Evolutionary conservation across 2,113 vertebrate species (phyloP).

Genomic region (Siniperca knerii): DNA sequence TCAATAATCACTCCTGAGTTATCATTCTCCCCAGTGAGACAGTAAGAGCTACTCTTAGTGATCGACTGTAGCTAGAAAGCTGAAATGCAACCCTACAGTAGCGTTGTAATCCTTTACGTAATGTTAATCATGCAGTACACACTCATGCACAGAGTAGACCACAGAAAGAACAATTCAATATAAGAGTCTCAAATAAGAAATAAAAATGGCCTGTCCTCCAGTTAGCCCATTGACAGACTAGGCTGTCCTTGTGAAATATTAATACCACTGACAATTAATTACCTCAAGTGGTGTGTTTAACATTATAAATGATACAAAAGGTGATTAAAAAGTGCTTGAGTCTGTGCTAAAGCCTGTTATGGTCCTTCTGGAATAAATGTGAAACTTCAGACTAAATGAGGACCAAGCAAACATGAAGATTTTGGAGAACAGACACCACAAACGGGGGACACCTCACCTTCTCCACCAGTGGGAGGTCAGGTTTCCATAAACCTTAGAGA

Average conservation of each 20-base stretch:
- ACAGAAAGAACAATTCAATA: slow-evolving; percentile 14
- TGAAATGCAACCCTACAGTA: slow-evolving; percentile 1
- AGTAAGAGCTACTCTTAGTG: not conserved
- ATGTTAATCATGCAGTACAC: slow-evolving; percentile 13
- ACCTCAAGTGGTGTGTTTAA: slow-evolving; percentile 41
- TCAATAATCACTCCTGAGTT: slow-evolving; percentile 43
- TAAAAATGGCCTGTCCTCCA: slow-evolving; percentile 23
- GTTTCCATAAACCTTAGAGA: slow-evolving; percentile 77
- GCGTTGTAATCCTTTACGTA: slow-evolving; percentile 25
- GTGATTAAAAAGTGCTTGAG: not conserved
- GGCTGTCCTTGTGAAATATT: slow-evolving; percentile 66
- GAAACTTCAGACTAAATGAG: not conserved
- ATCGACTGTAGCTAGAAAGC: not conserved
- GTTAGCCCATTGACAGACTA: slow-evolving; percentile 9
- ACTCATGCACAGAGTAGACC: not conserved
- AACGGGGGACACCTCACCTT: slow-evolving; percentile 61
- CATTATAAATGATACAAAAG: slow-evolving; percentile 20
- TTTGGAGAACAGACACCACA: not conserved
- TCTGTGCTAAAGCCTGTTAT: not conserved
- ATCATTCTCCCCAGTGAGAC: slow-evolving; percentile 30
- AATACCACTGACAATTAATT: slow-evolving; percentile 57
- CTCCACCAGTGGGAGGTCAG: slow-evolving; percentile 76
- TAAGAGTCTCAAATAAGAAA: slow-evolving; percentile 17
- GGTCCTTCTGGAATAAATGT: not conserved
- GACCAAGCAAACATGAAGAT: not conserved